Percentiles rank a stretch among this genome's conserved stretches.
phyloP scores from a whole-genome alignment of 1,140 invertebrate genomes.

The Rhyzopertha dominica region DNA sequence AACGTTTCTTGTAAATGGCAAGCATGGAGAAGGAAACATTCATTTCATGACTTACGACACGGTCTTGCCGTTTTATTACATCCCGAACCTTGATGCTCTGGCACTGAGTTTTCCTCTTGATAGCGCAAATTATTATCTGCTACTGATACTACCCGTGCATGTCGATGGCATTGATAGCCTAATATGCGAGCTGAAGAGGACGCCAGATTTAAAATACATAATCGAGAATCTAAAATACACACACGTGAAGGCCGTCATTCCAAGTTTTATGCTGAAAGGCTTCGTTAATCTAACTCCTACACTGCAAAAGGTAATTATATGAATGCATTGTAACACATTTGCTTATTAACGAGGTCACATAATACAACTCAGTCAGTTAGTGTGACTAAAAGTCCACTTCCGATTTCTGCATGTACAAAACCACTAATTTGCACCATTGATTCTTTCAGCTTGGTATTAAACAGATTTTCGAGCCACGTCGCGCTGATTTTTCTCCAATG shows the following conservation, averaged over 20 bases:
- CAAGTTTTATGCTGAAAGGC: conserved; percentile 70
- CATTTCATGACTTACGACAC: conserved; percentile 65
- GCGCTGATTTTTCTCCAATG: conserved; percentile 70
- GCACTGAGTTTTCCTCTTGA: conserved; percentile 72
- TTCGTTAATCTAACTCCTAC: conserved; percentile 70
- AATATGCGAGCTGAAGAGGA: conserved; percentile 42
- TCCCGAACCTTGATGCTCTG: conserved; percentile 63
- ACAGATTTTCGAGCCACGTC: conserved; percentile 70
- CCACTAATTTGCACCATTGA: too few relatives aligned
- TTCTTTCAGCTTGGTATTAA: conserved; percentile 62
- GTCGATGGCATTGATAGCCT: conserved; percentile 44
- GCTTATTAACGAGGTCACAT: neutral
- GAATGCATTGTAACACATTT: neutral
- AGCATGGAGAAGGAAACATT: conserved; percentile 33
- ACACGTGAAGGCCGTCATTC: conserved; percentile 67
- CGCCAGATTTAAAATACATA: conserved; percentile 57
- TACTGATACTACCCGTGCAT: conserved; percentile 55
- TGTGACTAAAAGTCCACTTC: too few relatives aligned
- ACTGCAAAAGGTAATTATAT: conserved; percentile 62
- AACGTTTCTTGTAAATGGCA: conserved; percentile 39
- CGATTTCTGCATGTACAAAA: too few relatives aligned
- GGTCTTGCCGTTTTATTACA: conserved; percentile 67
- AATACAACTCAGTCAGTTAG: too few relatives aligned
- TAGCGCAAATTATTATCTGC: conserved; percentile 57
- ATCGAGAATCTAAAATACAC: conserved; percentile 60